phyloP scores from a whole-genome alignment of 2,113 vertebrate species.

The Siniperca chuatsi region DNA sequence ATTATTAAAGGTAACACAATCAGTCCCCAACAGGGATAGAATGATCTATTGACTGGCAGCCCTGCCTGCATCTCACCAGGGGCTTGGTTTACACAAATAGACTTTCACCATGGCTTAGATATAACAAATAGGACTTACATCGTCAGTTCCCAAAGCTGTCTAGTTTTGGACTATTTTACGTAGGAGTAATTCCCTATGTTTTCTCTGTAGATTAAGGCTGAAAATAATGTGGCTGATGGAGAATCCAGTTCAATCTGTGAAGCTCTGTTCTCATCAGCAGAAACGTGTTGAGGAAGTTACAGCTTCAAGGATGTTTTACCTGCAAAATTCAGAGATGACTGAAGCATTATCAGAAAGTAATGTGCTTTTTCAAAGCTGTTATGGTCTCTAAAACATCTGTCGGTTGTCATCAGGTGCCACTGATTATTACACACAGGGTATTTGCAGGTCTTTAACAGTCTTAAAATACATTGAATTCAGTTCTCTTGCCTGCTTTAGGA shows the following conservation, averaged over 20 bases:
- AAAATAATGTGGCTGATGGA: not conserved
- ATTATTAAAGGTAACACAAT: not conserved
- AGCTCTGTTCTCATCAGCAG: not conserved
- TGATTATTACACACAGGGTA: not conserved
- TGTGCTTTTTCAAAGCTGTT: not conserved
- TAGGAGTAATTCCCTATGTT: not conserved
- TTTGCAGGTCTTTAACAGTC: not conserved
- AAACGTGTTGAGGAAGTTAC: not conserved
- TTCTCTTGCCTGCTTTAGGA: not conserved
- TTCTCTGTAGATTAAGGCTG: not conserved
- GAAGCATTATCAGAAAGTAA: not conserved
- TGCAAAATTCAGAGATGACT: not conserved
- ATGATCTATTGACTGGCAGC: conserved; percentile 11
- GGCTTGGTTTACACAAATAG: not conserved
- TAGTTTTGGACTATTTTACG: not conserved
- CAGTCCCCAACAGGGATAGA: not conserved
- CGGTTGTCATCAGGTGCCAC: not conserved
- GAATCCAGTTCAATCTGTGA: not conserved
- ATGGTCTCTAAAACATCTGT: not conserved
- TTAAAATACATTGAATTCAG: not conserved
- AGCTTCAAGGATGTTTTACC: not conserved
- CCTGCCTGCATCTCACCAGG: not conserved
- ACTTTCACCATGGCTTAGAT: not conserved
- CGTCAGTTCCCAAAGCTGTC: not conserved
- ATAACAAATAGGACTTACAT: conserved; percentile 6